Conservation (phyloP, 1,140 invertebrate genomes). For the Drosophila virilis region DNA sequence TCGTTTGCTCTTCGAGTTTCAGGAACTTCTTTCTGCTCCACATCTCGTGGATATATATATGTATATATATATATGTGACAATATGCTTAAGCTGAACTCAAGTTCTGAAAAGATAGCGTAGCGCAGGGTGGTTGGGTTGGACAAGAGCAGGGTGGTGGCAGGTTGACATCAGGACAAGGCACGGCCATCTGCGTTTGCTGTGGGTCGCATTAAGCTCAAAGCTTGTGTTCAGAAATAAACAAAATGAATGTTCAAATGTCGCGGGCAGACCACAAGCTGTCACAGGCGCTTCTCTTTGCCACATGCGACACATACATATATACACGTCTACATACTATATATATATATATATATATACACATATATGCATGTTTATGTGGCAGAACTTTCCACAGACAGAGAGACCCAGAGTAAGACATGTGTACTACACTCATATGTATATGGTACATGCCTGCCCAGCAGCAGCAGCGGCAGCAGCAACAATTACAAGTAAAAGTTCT, state of each 20-base stretch:
- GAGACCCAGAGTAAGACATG: constrained; percentile 13
- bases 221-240: constrained; percentile 67
- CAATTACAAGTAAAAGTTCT: no score
- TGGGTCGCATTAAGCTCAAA: constrained; percentile 61
- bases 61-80: no score
- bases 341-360: constrained; percentile 2
- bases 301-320: constrained; percentile 32
- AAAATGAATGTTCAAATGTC: constrained; percentile 80
- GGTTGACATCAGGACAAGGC: not conserved
- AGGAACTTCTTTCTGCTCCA: no score
- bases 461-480: constrained; percentile 19
- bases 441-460: constrained; percentile 42
- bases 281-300: constrained; percentile 58
- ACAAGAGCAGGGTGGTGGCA: not conserved
- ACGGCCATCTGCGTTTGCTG: constrained; percentile 25
- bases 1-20: no score
- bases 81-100: no score
- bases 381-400: constrained; percentile 20
- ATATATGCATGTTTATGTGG: not conserved
- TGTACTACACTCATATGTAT: constrained; percentile 25
- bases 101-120: no score
- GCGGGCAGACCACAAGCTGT: constrained; percentile 79
- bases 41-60: no score
- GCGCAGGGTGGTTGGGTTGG: no score
- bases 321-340: no score